Evolutionary conservation across 2,888 invertebrate genomes (phyloP).

Genomic region (Dasysyrphus tricinctus): DNA sequence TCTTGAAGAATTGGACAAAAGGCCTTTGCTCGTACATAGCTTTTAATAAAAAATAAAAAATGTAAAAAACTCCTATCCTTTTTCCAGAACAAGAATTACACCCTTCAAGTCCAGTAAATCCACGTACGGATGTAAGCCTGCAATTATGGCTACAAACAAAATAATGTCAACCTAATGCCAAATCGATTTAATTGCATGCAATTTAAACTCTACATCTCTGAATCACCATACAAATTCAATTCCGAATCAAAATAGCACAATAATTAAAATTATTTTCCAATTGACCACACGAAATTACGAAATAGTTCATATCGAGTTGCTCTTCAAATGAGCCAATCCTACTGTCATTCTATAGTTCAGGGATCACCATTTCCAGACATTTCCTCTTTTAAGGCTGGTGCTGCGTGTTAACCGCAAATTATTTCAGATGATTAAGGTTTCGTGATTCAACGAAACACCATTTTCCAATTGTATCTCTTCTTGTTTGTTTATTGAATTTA

Average conservation of each 20-base stretch:
- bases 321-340: slow-evolving; percentile 41
- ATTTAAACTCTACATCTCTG: background rate
- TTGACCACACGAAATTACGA: slow-evolving; percentile 8
- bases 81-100: no score
- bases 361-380: background rate
- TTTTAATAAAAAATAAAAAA: no score
- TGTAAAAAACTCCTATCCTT: no score
- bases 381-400: slow-evolving; percentile 41
- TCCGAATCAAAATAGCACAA: background rate
- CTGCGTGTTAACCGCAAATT: slow-evolving; percentile 61
- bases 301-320: slow-evolving; percentile 20
- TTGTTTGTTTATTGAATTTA: slow-evolving; percentile 60
- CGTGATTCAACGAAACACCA: slow-evolving; percentile 48
- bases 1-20: no score
- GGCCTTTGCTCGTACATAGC: no score
- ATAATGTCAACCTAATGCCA: background rate
- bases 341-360: slow-evolving; percentile 23
- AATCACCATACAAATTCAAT: background rate
- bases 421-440: slow-evolving; percentile 54
- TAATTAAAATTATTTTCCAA: slow-evolving; percentile 46
- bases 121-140: no score
- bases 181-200: background rate
- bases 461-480: background rate
- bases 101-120: no score
- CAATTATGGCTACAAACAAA: background rate